A percentile compares a stretch with the other conserved stretches of the same genome.
These are phyloP conservation scores for Darevskia nairensis DNA, from an alignment of 2,797 vertebrate genomes.

Conservation along the genomic window DNA sequence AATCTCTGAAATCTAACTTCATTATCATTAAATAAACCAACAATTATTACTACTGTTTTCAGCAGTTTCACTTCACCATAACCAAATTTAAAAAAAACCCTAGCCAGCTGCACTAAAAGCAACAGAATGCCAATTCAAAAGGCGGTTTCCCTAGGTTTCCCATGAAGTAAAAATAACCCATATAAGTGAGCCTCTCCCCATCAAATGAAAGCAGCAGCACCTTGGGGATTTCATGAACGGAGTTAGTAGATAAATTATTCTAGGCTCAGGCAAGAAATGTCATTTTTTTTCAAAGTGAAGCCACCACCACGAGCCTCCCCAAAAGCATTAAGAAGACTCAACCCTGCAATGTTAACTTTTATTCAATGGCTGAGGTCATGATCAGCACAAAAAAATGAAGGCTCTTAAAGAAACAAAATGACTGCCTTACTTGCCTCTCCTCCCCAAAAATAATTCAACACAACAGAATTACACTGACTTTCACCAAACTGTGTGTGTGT, in stretches of 20 bases:
- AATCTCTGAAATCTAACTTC: background rate
- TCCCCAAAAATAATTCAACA: background rate
- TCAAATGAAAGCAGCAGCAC: background rate
- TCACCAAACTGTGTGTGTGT: background rate
- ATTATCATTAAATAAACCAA: background rate
- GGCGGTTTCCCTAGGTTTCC: background rate
- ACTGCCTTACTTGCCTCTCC: background rate
- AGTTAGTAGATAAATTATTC: background rate
- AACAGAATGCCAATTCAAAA: background rate
- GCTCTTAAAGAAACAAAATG: background rate
- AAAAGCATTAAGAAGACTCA: background rate
- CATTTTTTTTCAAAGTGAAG: background rate
- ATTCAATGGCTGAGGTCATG: background rate
- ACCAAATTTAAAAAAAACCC: background rate
- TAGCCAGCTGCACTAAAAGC: background rate
- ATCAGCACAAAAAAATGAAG: background rate
- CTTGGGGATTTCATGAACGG: background rate
- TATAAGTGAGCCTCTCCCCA: background rate
- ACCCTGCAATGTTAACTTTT: background rate
- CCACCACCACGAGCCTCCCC: background rate
- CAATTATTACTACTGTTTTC: background rate
- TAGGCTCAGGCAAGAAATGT: background rate
- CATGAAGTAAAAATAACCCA: background rate
- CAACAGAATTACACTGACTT: background rate
- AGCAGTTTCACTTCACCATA: constrained; percentile 16